Conservation (phyloP, 1,140 invertebrate genomes). For the Papilio dardanus region DNA sequence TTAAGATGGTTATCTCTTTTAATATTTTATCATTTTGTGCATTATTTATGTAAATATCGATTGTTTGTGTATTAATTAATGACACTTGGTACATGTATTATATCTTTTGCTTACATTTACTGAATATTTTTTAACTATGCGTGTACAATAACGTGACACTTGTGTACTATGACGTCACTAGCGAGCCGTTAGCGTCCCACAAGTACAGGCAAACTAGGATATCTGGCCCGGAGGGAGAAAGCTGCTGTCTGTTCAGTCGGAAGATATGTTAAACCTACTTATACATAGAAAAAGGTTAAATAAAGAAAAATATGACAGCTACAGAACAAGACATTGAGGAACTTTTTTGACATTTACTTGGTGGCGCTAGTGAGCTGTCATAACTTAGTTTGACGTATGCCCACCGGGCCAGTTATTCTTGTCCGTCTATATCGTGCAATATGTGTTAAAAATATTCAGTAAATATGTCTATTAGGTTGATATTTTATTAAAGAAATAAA, state of each 20-base stretch:
- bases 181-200: too few relatives aligned
- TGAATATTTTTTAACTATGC: neutral
- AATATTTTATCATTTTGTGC: slow-evolving; percentile 63
- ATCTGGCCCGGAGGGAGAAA: too few relatives aligned
- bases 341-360: too few relatives aligned
- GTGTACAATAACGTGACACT: slow-evolving; percentile 3
- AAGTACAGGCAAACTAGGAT: too few relatives aligned
- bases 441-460: neutral
- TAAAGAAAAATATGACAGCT: too few relatives aligned
- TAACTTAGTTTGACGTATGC: too few relatives aligned
- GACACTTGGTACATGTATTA: slow-evolving; percentile 26
- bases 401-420: too few relatives aligned
- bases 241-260: too few relatives aligned
- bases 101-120: neutral
- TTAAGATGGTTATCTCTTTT: slow-evolving; percentile 67
- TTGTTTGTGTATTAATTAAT: slow-evolving; percentile 41
- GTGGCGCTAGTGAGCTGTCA: too few relatives aligned
- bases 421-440: neutral
- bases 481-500: slow-evolving; percentile 11
- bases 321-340: too few relatives aligned
- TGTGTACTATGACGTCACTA: neutral
- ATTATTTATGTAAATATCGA: slow-evolving; percentile 69
- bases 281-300: too few relatives aligned
- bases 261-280: too few relatives aligned
- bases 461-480: slow-evolving; percentile 1